phyloP scores from a whole-genome alignment of 2,113 vertebrate species.

The Butorides virescens region DNA sequence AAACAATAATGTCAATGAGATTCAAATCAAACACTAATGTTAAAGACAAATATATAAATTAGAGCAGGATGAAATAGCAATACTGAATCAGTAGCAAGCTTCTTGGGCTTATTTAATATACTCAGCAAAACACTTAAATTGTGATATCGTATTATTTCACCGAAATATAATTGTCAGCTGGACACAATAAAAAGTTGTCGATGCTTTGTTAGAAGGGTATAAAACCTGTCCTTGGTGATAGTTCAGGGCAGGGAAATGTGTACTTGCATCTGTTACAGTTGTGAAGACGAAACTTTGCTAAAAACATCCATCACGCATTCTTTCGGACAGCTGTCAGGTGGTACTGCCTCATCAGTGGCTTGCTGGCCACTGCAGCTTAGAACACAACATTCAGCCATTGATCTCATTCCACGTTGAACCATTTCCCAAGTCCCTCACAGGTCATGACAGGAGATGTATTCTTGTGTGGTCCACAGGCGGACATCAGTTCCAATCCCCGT shows the following conservation, averaged over 20 bases:
- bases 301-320: neutral
- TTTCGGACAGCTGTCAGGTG: neutral
- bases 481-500: neutral
- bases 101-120: neutral
- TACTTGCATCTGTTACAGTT: neutral
- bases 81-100: neutral
- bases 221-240: neutral
- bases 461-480: neutral
- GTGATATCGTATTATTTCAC: neutral
- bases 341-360: neutral
- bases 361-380: neutral
- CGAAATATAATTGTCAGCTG: neutral
- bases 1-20: neutral
- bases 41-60: neutral
- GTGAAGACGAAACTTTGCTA: neutral
- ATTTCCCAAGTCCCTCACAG: neutral
- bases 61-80: neutral
- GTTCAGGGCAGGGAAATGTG: neutral
- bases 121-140: neutral
- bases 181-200: neutral
- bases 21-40: neutral
- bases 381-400: neutral
- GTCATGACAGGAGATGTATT: neutral
- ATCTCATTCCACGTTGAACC: neutral
- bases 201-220: neutral